A percentile compares a stretch with the other conserved stretches of the same genome.
Evolutionary conservation across 2,888 invertebrate species (phyloP).

Genomic region (Oxycera nigricornis): DNA sequence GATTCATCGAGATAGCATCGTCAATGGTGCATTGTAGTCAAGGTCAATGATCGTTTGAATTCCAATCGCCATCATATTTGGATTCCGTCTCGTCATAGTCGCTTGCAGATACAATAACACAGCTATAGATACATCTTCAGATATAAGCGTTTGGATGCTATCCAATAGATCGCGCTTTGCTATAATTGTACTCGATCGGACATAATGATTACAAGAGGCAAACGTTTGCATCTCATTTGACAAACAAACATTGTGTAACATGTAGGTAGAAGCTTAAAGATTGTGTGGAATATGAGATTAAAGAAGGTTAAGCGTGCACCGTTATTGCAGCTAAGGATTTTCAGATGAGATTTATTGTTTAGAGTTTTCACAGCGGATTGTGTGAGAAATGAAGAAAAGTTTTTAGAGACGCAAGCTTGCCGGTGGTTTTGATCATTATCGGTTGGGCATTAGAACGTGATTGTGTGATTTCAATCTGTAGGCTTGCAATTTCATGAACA

Average conservation of each 20-base stretch:
- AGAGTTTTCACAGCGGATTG: too few species aligned
- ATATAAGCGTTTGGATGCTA: background rate
- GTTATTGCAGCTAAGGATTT: too few species aligned
- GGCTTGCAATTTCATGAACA: too few species aligned
- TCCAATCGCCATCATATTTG: conserved; percentile 29
- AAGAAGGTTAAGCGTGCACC: too few species aligned
- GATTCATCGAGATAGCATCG: background rate
- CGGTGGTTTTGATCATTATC: too few species aligned
- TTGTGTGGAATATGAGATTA: too few species aligned
- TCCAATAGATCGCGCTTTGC: background rate
- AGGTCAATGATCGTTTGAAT: conserved; percentile 46
- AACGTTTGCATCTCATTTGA: background rate
- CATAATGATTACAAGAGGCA: background rate
- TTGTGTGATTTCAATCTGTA: too few species aligned
- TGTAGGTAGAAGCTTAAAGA: conserved; percentile 1
- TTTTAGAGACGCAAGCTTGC: too few species aligned
- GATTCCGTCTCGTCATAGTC: background rate
- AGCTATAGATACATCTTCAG: background rate
- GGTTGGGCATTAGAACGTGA: too few species aligned
- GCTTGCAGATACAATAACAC: background rate
- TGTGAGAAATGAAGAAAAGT: too few species aligned
- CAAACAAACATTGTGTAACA: background rate
- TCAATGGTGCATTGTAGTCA: conserved; percentile 40
- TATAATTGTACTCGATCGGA: conserved; percentile 2
- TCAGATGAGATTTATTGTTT: too few species aligned